A percentile compares a stretch with the other conserved stretches of the same genome.
Conservation (phyloP, 2,888 invertebrate species). For the Protodeltote pygarga region DNA sequence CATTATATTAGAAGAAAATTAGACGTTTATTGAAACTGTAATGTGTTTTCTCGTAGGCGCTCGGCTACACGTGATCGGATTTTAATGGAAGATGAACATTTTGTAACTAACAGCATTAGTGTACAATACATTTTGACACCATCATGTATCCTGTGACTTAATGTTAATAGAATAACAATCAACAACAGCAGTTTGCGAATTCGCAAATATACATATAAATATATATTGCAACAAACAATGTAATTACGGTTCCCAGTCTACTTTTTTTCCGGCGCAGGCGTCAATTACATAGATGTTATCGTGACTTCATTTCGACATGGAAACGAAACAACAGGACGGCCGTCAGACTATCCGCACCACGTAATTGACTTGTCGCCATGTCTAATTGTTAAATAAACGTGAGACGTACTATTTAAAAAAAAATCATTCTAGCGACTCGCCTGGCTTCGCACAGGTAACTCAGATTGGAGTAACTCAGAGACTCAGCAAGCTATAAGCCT, state of each 20-base stretch:
- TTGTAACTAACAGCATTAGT: not conserved
- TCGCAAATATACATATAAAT: slow-evolving; percentile 18
- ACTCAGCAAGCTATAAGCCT: too few species aligned
- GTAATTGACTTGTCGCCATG: slow-evolving; percentile 53
- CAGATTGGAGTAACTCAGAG: too few species aligned
- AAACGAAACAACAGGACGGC: slow-evolving; percentile 40
- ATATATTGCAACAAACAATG: slow-evolving; percentile 30
- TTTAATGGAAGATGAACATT: slow-evolving; percentile 4
- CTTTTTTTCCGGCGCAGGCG: slow-evolving; percentile 22
- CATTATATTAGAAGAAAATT: slow-evolving; percentile 30
- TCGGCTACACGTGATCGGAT: slow-evolving; percentile 12
- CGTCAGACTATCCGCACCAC: slow-evolving; percentile 35
- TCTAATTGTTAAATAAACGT: slow-evolving; percentile 49
- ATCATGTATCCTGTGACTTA: too few species aligned
- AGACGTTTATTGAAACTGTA: slow-evolving; percentile 10
- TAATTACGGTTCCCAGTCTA: slow-evolving; percentile 20
- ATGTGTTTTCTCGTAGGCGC: slow-evolving; percentile 11
- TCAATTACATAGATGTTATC: slow-evolving; percentile 43
- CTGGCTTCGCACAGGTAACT: too few species aligned
- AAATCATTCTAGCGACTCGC: too few species aligned
- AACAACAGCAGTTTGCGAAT: slow-evolving; percentile 17
- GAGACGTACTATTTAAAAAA: slow-evolving; percentile 5
- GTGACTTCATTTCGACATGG: slow-evolving; percentile 36
- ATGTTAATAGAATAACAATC: slow-evolving; percentile 1
- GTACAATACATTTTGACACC: not conserved